Conservation (phyloP, 2,113 vertebrate genomes). For the Pygoscelis adeliae region DNA sequence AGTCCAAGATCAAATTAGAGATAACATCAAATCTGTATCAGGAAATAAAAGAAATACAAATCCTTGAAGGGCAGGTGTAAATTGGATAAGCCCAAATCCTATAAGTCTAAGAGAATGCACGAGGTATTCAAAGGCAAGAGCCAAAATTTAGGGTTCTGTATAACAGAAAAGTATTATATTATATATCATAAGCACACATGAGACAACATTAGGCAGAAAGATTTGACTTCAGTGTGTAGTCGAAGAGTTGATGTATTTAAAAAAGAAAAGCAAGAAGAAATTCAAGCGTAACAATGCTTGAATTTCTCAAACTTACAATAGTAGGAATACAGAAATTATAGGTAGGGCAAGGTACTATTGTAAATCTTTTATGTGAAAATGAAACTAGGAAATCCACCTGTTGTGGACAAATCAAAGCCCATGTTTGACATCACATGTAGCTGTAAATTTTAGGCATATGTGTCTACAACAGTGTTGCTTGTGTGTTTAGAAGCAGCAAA, state of each 20-base stretch:
- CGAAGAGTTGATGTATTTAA: not conserved
- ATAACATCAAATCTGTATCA: not conserved
- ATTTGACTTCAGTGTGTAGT: not conserved
- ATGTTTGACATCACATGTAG: not conserved
- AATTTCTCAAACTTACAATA: not conserved
- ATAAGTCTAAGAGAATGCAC: not conserved
- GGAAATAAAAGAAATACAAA: constrained; percentile 54
- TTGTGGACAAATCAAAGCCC: constrained; percentile 2
- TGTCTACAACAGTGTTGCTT: not conserved
- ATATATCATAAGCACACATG: not conserved
- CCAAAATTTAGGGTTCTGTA: not conserved
- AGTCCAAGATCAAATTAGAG: constrained; percentile 45
- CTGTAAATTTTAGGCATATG: constrained; percentile 30
- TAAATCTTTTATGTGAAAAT: not conserved
- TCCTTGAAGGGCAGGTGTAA: constrained; percentile 25
- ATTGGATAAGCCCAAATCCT: constrained; percentile 18
- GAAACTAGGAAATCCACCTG: not conserved
- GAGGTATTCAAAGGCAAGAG: not conserved
- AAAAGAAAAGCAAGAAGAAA: not conserved
- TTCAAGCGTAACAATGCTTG: not conserved
- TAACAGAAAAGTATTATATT: not conserved
- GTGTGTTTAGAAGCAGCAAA: constrained; percentile 3
- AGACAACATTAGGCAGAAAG: not conserved
- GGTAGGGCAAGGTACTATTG: not conserved
- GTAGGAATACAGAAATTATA: not conserved